Conservation (phyloP, 64 coral and sea anemone species). For the Trachythela sp. region DNA sequence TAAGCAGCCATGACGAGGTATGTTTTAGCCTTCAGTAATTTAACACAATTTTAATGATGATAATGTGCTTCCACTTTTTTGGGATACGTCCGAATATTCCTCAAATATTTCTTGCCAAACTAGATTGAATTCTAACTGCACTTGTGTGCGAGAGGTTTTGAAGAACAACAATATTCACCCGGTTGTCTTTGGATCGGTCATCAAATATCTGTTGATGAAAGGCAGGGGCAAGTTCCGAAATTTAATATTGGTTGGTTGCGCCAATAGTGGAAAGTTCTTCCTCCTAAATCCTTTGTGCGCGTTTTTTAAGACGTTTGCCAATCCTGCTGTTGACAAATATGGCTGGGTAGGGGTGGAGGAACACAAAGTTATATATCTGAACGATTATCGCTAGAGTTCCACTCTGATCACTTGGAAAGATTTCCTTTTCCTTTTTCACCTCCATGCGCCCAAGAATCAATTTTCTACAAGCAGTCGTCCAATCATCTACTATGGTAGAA, state of each 20-base stretch:
- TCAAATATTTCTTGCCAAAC: too few relatives aligned
- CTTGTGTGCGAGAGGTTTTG: background rate
- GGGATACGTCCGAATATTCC: too few relatives aligned
- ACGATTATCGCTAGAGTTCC: background rate
- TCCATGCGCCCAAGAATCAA: background rate
- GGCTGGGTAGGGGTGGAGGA: background rate
- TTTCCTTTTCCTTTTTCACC: background rate
- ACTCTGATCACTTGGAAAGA: background rate
- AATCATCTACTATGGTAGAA: background rate
- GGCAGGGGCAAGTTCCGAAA: background rate
- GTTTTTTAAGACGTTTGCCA: background rate
- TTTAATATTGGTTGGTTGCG: background rate
- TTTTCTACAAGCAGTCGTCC: background rate
- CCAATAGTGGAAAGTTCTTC: background rate
- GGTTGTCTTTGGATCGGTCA: background rate
- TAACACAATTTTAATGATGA: too few relatives aligned
- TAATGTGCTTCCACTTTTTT: too few relatives aligned
- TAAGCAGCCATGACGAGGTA: too few relatives aligned
- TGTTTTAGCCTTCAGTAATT: too few relatives aligned
- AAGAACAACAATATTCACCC: background rate
- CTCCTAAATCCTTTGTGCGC: background rate
- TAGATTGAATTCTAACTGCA: too few relatives aligned
- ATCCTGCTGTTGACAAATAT: conserved; percentile 1
- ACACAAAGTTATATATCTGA: background rate
- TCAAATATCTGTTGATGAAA: background rate